Evolutionary conservation across 2,797 vertebrate genomes (phyloP).

Genomic region (Syngnathus acus): DNA sequence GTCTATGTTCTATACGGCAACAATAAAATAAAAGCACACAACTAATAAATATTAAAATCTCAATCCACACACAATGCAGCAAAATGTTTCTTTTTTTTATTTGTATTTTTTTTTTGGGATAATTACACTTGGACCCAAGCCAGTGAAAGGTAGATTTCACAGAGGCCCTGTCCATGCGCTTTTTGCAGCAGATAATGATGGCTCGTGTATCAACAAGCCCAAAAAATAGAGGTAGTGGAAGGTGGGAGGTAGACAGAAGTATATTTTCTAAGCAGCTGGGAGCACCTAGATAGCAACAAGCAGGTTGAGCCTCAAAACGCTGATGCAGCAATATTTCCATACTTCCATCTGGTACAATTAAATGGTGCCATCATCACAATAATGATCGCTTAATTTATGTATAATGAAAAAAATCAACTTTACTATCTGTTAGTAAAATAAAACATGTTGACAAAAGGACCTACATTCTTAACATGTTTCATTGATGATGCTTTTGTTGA

Average conservation of each 20-base stretch:
- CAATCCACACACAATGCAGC: not conserved
- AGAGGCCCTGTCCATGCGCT: not conserved
- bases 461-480: not conserved
- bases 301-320: slow-evolving; percentile 15
- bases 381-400: not conserved
- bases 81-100: not conserved
- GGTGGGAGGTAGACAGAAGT: slow-evolving; percentile 8
- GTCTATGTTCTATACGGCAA: not conserved
- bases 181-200: slow-evolving; percentile 35
- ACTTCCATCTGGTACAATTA: not conserved
- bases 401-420: not conserved
- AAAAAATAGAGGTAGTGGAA: slow-evolving; percentile 1
- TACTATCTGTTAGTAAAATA: no score
- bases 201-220: slow-evolving; percentile 63
- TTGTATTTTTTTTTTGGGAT: slow-evolving; percentile 7
- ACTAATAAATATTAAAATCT: not conserved
- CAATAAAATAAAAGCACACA: not conserved
- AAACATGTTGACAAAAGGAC: no score
- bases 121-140: slow-evolving; percentile 8
- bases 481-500: not conserved
- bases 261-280: slow-evolving; percentile 37
- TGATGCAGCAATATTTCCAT: slow-evolving; percentile 13
- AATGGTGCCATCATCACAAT: not conserved
- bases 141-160: slow-evolving; percentile 17
- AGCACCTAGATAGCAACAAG: slow-evolving; percentile 18